Evolutionary conservation across 1,140 invertebrate genomes (phyloP).

Genomic region (Drosophila varians): DNA sequence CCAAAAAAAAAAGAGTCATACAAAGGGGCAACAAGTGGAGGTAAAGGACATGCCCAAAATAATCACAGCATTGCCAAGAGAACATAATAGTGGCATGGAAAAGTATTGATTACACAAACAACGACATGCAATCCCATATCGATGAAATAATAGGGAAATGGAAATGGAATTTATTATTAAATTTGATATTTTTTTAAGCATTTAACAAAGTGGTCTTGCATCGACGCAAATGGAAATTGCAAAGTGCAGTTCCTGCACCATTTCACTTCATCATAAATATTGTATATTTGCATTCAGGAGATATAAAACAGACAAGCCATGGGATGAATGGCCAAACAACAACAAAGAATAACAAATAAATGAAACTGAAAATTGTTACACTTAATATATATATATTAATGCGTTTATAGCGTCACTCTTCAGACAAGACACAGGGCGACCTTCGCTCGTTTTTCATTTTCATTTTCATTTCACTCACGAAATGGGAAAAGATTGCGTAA

Average conservation of each 20-base stretch:
- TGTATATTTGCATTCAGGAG: conserved; percentile 30
- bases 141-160: too few species aligned
- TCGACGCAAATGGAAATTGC: conserved; percentile 26
- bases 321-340: conserved; percentile 8
- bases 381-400: not conserved
- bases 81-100: not conserved
- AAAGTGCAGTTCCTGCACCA: conserved; percentile 38
- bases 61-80: not conserved
- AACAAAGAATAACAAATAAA: not conserved
- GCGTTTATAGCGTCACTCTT: conserved; percentile 1
- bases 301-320: conserved; percentile 34
- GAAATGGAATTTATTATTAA: too few species aligned
- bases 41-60: not conserved
- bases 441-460: conserved; percentile 61
- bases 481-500: conserved; percentile 59
- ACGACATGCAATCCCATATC: conserved; percentile 30
- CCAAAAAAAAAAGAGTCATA: not conserved
- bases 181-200: not conserved
- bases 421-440: conserved; percentile 25
- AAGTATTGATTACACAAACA: conserved; percentile 41
- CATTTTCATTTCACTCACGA: conserved; percentile 36
- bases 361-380: not conserved
- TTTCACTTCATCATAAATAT: conserved; percentile 36
- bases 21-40: conserved; percentile 31
- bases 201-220: not conserved